Base-by-base conservation (phyloP, 2,888 invertebrate genomes). In the Ophioninae sp. region DNA sequence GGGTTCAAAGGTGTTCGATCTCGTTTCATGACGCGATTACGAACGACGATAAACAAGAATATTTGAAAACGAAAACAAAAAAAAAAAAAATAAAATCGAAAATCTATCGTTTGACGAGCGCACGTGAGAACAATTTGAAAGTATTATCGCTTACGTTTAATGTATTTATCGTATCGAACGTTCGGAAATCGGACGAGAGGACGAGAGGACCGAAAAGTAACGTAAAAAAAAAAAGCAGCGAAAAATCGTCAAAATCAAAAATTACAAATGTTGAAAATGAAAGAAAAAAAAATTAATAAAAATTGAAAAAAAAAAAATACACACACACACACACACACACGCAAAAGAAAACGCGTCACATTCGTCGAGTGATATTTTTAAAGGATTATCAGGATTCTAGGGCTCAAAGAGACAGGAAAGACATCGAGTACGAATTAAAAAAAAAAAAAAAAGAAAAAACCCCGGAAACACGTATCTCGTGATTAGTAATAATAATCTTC, bases 111-210 rank as follows among this genome's bases (percentile, higher is more conserved):
- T 73, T 75, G 59, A 76, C 57, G 74, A 83, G 74, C 76, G 76
- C 80, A 76, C 79, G 84, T 82, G 85, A 87, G 88, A 91, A 91
- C 91, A 91, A 87, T 88, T 91, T 91, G 92, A 91, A 91, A 91
- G 92, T 91, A 91, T 91, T 91, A 91, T 89, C 86, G 88, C 89
- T 90, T 91, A 91, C 88, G 90, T 86, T 90, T 89, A 88, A 90
- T 89, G 88, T 91, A 89, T 87, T 85, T 75, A 80, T 70, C 69
- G 87, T 88, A 89, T 88, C 87, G 86, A 88, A 86, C 87, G 85
- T 88, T 89, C 84, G 85, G 86, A 72, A 75, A 85, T 67, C 20
- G 59, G 44, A 61, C 13, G 23, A 7, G n/a, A 10, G n/a, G 23
- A 6, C 17, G 13, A 39, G 8, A 7, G 37, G n/a, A 57, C 2